Evolutionary conservation across 2,888 invertebrate species (phyloP), one percentile per base, ranked within the genome.

Genomic region (Hymenopus coronatus): DNA sequence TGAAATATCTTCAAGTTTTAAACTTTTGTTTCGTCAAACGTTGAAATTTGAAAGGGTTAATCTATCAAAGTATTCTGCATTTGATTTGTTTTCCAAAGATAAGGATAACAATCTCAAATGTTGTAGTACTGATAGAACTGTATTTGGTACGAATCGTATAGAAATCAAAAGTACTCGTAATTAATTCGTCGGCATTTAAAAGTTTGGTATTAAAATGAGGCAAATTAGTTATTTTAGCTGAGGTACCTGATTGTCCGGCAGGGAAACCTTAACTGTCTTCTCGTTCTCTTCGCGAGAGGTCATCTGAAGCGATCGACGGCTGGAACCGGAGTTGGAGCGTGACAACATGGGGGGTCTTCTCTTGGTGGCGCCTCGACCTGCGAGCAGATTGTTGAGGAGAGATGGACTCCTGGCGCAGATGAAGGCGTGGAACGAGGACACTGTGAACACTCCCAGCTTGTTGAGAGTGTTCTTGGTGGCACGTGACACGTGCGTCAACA

Each of bases 401-500:
- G 98, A 98, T 82, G 99, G 99, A 92, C 98, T 98, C 91, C 99
- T 96, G 90, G 99, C 98, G 93, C 98, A 98, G 92, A 99, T 98
- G 93, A 98, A 98, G 91, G 99, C 99, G 94, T 99, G 99, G 95
- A 99, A 98, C 91, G 98, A 98, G 89, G 98, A 99, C 91, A 99
- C 99, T 88, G 98, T 99, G 95, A 99, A 99, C 92, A 99, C 98
- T 90, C 99, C 99, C 92, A 99, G 95, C 93, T 98, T 97, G 94
- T 98, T 98, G 92, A 99, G 94, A 86, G 98, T 98, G 92, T 97
- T 97, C 95, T 99, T 99, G 91, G 99, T 98, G 92, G 97, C 97
- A 92, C 98, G 97, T 40, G 98, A 98, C 90, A 98, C 98, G 94
- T 98, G 98, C 89, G 98, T 98, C 92, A 99, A 95, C 92, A 99